phyloP scores from a whole-genome alignment of 1,140 invertebrate species.

The Acromyrmex charruanus region DNA sequence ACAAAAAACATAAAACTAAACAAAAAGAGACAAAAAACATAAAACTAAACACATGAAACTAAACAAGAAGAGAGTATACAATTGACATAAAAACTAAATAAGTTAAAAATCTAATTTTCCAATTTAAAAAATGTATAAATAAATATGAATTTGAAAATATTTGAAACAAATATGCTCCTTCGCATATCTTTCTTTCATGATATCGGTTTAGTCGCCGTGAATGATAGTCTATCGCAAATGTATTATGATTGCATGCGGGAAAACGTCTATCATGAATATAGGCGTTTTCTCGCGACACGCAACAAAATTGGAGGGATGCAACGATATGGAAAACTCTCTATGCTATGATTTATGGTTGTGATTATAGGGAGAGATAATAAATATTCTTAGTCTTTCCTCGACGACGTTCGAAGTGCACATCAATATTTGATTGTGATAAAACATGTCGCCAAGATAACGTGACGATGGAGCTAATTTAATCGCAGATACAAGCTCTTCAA shows the following conservation, averaged over 20 bases:
- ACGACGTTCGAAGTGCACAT: constrained; percentile 38
- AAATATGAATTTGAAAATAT: too few species aligned
- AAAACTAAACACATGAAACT: neutral
- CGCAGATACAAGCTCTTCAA: constrained; percentile 6
- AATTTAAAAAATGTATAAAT: neutral
- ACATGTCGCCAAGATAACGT: constrained; percentile 64
- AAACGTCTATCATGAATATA: constrained; percentile 10
- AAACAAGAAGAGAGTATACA: neutral
- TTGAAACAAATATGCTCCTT: neutral
- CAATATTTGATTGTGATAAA: constrained; percentile 74
- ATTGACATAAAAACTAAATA: neutral
- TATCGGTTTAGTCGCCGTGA: neutral
- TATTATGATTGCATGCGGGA: neutral
- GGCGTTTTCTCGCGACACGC: neutral
- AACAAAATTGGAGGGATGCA: constrained; percentile 5
- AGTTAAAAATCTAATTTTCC: neutral
- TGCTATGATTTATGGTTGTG: neutral
- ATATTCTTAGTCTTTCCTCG: constrained; percentile 10
- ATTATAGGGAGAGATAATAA: neutral
- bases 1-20: neutral
- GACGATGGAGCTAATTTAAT: constrained; percentile 38
- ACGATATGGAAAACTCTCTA: neutral
- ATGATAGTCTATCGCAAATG: neutral
- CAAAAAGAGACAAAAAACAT: neutral
- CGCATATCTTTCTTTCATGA: neutral